Evolutionary conservation across 2,797 vertebrate genomes (phyloP).

Genomic region (Onychomys leucogaster): DNA sequence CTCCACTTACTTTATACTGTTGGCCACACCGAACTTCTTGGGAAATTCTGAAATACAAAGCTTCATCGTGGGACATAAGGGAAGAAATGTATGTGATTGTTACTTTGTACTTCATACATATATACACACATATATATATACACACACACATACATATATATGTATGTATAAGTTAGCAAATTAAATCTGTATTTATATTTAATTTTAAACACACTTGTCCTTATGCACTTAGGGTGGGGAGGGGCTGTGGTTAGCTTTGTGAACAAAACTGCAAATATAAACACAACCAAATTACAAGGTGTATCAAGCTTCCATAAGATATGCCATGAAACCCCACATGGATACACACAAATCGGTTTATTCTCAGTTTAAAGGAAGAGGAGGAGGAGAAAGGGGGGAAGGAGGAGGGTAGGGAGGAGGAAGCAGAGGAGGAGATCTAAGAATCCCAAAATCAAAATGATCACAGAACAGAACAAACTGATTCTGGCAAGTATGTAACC

Average conservation of each 20-base stretch:
- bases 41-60: slow-evolving; percentile 40
- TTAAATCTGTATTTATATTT: slow-evolving; percentile 57
- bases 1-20: not conserved
- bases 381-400: not conserved
- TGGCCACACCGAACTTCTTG: not conserved
- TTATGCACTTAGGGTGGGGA: not conserved
- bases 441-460: slow-evolving; percentile 16
- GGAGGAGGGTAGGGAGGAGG: not conserved
- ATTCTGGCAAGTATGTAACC: not conserved
- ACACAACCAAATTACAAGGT: slow-evolving; percentile 36
- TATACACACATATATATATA: not conserved
- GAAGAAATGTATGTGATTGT: slow-evolving; percentile 42
- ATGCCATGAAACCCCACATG: not conserved
- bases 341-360: not conserved
- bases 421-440: not conserved
- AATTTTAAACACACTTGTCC: slow-evolving; percentile 59
- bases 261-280: slow-evolving; percentile 57
- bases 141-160: no score
- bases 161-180: slow-evolving; percentile 12
- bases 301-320: not conserved
- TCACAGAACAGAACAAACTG: not conserved
- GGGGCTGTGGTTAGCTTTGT: slow-evolving; percentile 40
- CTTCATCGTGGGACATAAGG: slow-evolving; percentile 15
- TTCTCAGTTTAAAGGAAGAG: not conserved
- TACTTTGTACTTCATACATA: slow-evolving; percentile 12